Evolutionary conservation across 2,888 invertebrate genomes (phyloP), one percentile per base, ranked within the genome.

Genomic region (Noctua fimbriata): DNA sequence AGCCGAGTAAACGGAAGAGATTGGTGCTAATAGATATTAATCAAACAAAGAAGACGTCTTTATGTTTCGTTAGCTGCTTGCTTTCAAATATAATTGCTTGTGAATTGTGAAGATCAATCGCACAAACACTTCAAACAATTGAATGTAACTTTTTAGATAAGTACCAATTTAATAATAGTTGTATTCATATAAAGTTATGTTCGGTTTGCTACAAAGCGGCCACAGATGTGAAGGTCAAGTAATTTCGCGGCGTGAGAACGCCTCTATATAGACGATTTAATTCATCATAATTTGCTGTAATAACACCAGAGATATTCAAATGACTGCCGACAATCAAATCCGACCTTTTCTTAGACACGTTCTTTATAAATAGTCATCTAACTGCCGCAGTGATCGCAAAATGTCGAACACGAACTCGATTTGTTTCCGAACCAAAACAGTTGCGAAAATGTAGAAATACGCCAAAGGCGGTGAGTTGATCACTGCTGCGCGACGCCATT

Each of bases 291-390:
- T 97, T 96, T 95, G 93, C 93, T 93, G 92, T 96, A 96, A 96
- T 96, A 95, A 95, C 95, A 94, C 94, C 91, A 94, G 94, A 94
- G 92, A 95, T 96, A 96, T 96, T 96, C 95, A 96, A 96, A 96
- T 96, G 94, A 95, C 95, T 95, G 94, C 93, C 94, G 92, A 95
- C 95, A 96, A 97, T 96, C 96, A 96, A 95, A 96, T 96, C 91
- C 96, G 96, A 97, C 97, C 96, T 97, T 97, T 96, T 94, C 95
- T 93, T 92, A 96, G 95, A 96, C 96, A 96, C 96, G 96, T 96
- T 96, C 94, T 95, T 96, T 96, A 96, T 96, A 96, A 95, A 96
- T 95, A 96, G 96, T 96, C 95, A 94, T 96, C 95, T 95, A 94
- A 95, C 94, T 94, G 94, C 95, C 89, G 89, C 94, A 92, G 94